Evolutionary conservation across 2,113 vertebrate genomes (phyloP), one percentile per base, ranked within the genome.

Genomic region (Eptatretus burgeri): DNA sequence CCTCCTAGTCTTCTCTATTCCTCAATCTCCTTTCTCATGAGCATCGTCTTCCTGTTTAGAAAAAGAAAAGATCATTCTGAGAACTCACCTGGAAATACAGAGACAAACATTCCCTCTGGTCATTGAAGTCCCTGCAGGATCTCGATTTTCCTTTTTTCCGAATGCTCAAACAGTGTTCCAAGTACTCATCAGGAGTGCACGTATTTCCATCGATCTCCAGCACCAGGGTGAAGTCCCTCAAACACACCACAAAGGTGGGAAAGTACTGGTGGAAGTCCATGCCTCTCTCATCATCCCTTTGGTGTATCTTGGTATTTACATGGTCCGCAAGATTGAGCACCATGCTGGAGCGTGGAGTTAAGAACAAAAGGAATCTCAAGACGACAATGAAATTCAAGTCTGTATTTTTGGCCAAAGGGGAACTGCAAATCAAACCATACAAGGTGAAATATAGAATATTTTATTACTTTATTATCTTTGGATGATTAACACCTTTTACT

Each of bases 201-300:
- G 56, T 10, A n/a, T 60, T 20, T n/a, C 56, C 56, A 20, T 60
- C 20, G n/a, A 60, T 20, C 56, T 60, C 56, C 10, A 60, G 56
- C 56, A 17, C 20, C 56, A 60, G n/a, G 56, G 56, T 60, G 12
- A 60, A 60, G 56, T 60, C 56, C 20, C 56, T n/a, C 56, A 60
- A 20, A 20, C 56, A 60, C 1, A 60, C n/a, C 56, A 60, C 56
- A n/a, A 60, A 20, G 10, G 56, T 17, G 56, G 56, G 56, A 20
- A 60, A 60, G 56, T 60, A 60, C n/a, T 20, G n/a, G 56, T 20
- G n/a, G 56, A 60, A 60, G 56, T 60, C 56, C 56, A 20, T 17
- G 56, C 56, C 56, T 17, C n/a, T n/a, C 12, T 60, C 56, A 20
- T 60, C n/a, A 11, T n/a, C 56, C 10, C 20, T 60, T 20, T 60